Evolutionary conservation across 2,797 vertebrate genomes (phyloP), one percentile per base, ranked within the genome.

Genomic region (Miichthys miiuy): DNA sequence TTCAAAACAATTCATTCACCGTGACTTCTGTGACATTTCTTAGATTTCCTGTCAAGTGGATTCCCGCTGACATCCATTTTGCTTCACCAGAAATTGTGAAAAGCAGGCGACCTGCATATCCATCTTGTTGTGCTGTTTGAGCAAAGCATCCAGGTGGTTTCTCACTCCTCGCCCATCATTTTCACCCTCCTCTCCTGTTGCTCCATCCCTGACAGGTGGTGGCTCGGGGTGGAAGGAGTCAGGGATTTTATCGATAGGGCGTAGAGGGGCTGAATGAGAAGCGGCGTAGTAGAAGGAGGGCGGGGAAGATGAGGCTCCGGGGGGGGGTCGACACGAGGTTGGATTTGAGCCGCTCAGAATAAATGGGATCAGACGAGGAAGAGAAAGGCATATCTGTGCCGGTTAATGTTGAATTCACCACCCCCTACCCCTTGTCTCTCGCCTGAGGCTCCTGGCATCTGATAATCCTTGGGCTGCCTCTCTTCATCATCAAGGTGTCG

Each of bases 331-430:
- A 81, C 84, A 58, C 23, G 70, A 72, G 70, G 84, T 86, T 86
- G 83, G 87, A 88, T 83, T 89, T 68, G 60, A 91, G 75, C 86
- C 69, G 61, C 87, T 75, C 85, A 46, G 89, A 93, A 91, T 95
- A 94, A 96, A 95, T 93, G 91, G 89, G 93, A 94, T 94, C 91
- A 93, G 90, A 86, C 64, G 79, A 87, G 82, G 83, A 87, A 92
- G 81, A 91, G 86, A 93, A 85, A 86, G 87, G 89, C 72, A 91
- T 92, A 91, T 94, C 80, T 90, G 80, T 82, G 87, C 77, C 77
- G 80, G 91, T 95, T 95, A 92, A 94, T 94, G 92, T 94, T 92
- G 94, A 95, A 95, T 94, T 91, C 87, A 68, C 44, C 79, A 81
- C 80, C 74, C 77, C 79, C 81, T 87, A 55, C 76, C 83, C 71